phyloP scores from a whole-genome alignment of 2,113 vertebrate species.

The Panthera uncia region DNA sequence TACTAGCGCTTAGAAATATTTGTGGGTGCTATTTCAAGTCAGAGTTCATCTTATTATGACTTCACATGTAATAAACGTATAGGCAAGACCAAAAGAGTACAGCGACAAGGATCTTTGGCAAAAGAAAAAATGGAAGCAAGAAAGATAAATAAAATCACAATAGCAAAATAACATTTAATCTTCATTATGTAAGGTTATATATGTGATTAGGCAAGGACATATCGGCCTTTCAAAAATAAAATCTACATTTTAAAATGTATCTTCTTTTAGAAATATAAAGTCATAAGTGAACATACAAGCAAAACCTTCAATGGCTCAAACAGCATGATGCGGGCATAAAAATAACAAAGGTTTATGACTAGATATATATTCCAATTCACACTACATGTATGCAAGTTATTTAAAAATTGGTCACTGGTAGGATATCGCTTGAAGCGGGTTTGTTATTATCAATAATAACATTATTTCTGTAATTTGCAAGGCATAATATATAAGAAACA shows the following conservation, averaged over 20 bases:
- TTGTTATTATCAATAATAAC: constrained; percentile 76
- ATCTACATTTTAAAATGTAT: constrained; percentile 18
- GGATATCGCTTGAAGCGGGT: constrained; percentile 69
- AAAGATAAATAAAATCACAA: neutral
- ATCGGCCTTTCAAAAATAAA: constrained; percentile 1
- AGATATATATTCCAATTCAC: constrained; percentile 9
- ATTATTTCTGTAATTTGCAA: constrained; percentile 69
- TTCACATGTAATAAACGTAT: constrained; percentile 47
- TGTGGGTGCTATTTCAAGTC: constrained; percentile 59
- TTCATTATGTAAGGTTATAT: constrained; percentile 43
- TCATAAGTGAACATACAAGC: neutral
- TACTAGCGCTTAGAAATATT: neutral
- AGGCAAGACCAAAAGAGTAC: neutral
- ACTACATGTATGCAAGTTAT: neutral
- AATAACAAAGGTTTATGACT: constrained; percentile 51
- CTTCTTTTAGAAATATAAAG: constrained; percentile 20
- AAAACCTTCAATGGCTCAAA: constrained; percentile 11
- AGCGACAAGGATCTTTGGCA: neutral
- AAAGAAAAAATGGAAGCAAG: constrained; percentile 46
- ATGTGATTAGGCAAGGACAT: constrained; percentile 2
- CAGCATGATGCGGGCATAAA: neutral
- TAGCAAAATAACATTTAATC: neutral
- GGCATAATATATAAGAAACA: constrained; percentile 65
- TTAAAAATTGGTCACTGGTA: constrained; percentile 68
- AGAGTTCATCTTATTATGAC: constrained; percentile 58